Evolutionary conservation across 2,888 invertebrate genomes (phyloP).

Genomic region (Lepidocyrtoides sp.): DNA sequence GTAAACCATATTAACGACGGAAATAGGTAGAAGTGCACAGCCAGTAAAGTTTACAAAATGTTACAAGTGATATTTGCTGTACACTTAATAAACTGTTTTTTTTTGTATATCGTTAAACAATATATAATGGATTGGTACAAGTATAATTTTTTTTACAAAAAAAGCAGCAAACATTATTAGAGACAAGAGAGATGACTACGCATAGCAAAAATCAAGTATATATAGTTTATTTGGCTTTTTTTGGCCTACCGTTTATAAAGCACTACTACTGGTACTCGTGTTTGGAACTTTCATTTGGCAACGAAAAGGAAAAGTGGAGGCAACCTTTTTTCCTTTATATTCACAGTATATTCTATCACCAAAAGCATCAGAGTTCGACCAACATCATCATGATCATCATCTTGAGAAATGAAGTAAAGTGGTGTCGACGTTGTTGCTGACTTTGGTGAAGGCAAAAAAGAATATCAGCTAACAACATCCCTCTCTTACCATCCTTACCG

Average conservation of each 20-base stretch:
- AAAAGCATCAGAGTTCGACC: not conserved
- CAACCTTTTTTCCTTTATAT: not conserved
- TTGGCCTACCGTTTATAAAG: not conserved
- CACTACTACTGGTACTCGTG: not conserved
- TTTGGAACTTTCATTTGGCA: conserved; percentile 26
- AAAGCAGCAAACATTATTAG: too few relatives aligned
- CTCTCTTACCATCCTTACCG: conserved; percentile 19
- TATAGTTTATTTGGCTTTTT: not conserved
- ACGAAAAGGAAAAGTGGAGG: not conserved
- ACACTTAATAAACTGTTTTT: conserved; percentile 38
- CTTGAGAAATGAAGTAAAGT: conserved; percentile 61
- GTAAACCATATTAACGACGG: conserved; percentile 48
- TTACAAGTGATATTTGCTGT: conserved; percentile 13
- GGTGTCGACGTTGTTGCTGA: conserved; percentile 54
- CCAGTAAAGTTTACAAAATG: not conserved
- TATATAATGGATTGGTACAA: too few relatives aligned
- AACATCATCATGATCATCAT: conserved; percentile 48
- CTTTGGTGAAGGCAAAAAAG: not conserved
- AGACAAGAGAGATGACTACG: too few relatives aligned
- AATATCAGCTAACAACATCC: conserved; percentile 11
- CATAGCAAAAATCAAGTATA: too few relatives aligned
- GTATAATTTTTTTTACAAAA: too few relatives aligned
- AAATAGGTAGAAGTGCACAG: conserved; percentile 25
- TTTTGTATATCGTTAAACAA: too few relatives aligned
- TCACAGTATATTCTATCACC: not conserved